Base-by-base conservation (phyloP, 2,888 invertebrate genomes). In the Elysia crispata region DNA sequence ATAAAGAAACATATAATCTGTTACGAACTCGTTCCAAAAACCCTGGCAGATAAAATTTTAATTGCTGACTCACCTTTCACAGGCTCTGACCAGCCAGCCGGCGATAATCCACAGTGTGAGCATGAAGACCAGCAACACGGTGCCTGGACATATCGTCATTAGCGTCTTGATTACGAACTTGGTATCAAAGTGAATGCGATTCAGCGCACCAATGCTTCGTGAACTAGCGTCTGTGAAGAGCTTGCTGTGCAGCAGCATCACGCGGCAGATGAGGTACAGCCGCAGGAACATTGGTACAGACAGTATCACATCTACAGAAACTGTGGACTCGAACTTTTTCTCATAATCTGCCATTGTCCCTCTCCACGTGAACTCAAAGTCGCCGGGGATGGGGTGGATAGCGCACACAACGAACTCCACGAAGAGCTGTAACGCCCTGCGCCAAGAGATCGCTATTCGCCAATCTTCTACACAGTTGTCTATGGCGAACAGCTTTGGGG, bases 391-490 rank as follows among this genome's bases (percentile, higher is more conserved):
- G 81, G 99, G 99, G 93, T 99, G 99, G 89, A 99, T 95, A 90
- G 98, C 97, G 94, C 99, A 99, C 92, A 99, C 97, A 88, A 95
- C 93, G 89, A 99, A 94, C 86, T 92, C 92, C 75, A 90, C 81
- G 23, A 87, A 76, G 74, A 92, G 86, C 86, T 93, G 93, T 49
- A 92, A 95, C 93, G 98, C 96, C 93, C 99, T 95, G 93, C 98
- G 97, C 96, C 97, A 97, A 88, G 98, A 99, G 96, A 99, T 98
- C 90, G 99, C 99, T 94, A 99, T 99, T 92, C 99, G 95, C 99
- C 99, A 99, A 94, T 99, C 99, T 93, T 99, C 99, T 86, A 99
- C 98, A 94, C 98, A 98, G 94, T 99, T 99, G 95, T 99, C 99
- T 94, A 99, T 98, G 96, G 99, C 98, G 94, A 99, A 99, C 94